Evolutionary conservation across 2,888 invertebrate genomes (phyloP), one percentile per base, ranked within the genome.

Genomic region (Tetropium fuscum): DNA sequence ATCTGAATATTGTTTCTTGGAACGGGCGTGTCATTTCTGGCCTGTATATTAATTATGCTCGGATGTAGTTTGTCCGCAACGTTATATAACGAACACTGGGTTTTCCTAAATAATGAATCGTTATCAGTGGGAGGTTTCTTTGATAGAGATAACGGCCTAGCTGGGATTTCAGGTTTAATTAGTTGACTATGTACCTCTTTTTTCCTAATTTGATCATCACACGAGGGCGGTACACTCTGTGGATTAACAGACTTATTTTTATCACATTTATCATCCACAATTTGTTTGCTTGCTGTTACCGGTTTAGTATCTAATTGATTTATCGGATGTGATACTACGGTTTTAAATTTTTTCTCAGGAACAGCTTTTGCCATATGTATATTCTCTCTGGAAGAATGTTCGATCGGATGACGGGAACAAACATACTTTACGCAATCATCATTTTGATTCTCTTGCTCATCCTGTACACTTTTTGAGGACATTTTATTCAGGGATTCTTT

Each of bases 151-250:
- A 90, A 88, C 10, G 93, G 93, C 54, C 94, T 85, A 79, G 93
- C 92, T 45, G 94, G 94, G 2, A 94, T 87, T 47, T 90, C 90
- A 3, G 94, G 94, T 80, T 94, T 94, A 76, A 86, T 83, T 20
- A 82, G 80, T 19, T 82, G 72, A 58, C 83, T 82, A 8, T 79
- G 75, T 59, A 79, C 78, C 70, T 77, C 77, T 48, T 81, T 82
- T 63, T 76, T 78, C 18, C 89, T 84, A 65, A 88, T 77, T 74
- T 84, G 85, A 38, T 88, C 86, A 53, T 80, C 67, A 3, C 60
- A 59, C 44, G 62, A 5, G 6, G 36, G 36, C 1, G 48, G 5
- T 20, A 22, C 15, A 7, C 38, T 48, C 1, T 36, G 15, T 36
- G 36, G 11, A 5, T 34, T 34, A 20, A 20, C 15, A 1, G 48